Evolutionary conservation across 2,113 vertebrate genomes (phyloP), one percentile per base, ranked within the genome.

Genomic region (Stigmatopora argus): DNA sequence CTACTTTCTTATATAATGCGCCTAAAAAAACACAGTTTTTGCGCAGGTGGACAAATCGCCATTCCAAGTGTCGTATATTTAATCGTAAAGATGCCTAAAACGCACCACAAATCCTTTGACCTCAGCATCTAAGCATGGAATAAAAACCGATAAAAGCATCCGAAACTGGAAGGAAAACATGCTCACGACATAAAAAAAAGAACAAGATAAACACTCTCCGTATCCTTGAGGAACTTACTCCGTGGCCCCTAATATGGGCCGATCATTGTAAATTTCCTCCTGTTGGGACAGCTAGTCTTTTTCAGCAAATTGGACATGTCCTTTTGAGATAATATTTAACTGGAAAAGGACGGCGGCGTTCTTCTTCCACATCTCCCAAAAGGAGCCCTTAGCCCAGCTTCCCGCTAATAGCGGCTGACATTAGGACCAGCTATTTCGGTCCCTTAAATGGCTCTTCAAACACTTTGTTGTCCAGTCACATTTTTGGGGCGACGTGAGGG

Each of bases 391-490:
- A 23, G 31, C 67, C 67, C 59, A 69, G 65, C 67, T 13, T 11
- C 35, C 49, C 23, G 55, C 65, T 78, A 82, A 82, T 77, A 77
- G 66, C 69, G 70, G 72, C 70, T 71, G 75, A 79, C 80, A 66
- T 26, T 69, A 82, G 77, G 51, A 15, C 71, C 51, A 49, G 44
- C 72, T 77, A 62, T 80, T 81, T 75, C 64, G 63, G 18, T 61
- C 53, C 62, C 65, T 72, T 86, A 86, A 88, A 83, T 82, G 75
- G 66, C 72, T 74, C 52, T 68, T 79, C 66, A 80, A 89, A 86
- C 78, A 83, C 74, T 78, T 72, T 84, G 81, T 83, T 90, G 89
- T 90, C 89, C 81, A 71, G 65, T 75, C 68, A 87, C 66, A 88
- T 89, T 87, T 31, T 83, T 77, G 71, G 60, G 58, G 70, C 63